Evolutionary conservation across 2,113 vertebrate genomes (phyloP).

Genomic region (Corythornis madagascariensis): DNA sequence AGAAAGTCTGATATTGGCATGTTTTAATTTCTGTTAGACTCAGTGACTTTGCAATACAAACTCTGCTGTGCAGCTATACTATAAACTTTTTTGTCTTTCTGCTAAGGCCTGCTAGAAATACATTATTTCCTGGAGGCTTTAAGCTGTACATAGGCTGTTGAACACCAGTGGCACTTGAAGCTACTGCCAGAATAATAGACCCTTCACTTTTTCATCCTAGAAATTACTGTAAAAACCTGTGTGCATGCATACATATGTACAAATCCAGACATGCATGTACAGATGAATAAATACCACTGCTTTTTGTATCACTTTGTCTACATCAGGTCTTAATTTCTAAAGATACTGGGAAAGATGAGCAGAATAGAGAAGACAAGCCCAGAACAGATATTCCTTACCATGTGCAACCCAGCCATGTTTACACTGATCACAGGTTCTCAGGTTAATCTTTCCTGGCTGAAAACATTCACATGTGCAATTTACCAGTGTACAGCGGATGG

Average conservation of each 20-base stretch:
- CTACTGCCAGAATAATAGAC: not conserved
- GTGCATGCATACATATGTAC: not conserved
- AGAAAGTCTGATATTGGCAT: conserved; percentile 5
- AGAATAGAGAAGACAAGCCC: not conserved
- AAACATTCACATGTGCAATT: conserved; percentile 99
- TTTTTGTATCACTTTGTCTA: not conserved
- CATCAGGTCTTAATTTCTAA: not conserved
- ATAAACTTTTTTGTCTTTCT: conserved; percentile 21
- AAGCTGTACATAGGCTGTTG: not conserved
- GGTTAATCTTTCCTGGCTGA: conserved; percentile 98
- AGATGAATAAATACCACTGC: not conserved
- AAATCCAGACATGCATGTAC: not conserved
- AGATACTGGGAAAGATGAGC: not conserved
- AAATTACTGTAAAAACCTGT: not conserved
- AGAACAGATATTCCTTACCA: conserved; percentile 79
- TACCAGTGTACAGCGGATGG: conserved; percentile 98
- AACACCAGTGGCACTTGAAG: not conserved
- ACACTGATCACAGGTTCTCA: conserved; percentile 98
- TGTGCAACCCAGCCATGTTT: conserved; percentile 99
- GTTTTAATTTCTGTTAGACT: conserved; percentile 32
- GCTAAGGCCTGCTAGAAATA: not conserved
- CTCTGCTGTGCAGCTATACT: not conserved
- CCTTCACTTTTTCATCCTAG: not conserved
- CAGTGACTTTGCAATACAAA: not conserved
- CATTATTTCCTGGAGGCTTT: not conserved